phyloP scores from a whole-genome alignment of 2,113 vertebrate species.

The Pygoscelis adeliae region DNA sequence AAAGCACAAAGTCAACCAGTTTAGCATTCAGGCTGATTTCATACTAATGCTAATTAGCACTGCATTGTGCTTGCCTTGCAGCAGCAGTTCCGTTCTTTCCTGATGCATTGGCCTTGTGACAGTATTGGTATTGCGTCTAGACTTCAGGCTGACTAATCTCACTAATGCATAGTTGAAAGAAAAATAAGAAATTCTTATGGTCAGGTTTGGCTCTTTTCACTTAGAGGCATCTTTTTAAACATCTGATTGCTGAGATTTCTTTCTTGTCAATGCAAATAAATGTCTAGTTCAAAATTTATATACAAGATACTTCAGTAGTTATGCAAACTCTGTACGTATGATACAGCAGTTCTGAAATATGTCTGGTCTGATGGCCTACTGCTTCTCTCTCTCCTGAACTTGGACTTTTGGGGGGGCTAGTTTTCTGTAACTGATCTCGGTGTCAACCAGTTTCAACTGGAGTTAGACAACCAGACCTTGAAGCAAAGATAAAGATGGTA shows the following conservation, averaged over 20 bases:
- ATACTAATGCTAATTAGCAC: neutral
- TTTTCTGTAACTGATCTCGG: fast-evolving
- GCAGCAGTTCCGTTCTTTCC: neutral
- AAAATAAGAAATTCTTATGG: neutral
- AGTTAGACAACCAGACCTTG: neutral
- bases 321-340: neutral
- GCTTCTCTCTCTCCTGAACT: neutral
- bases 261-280: neutral
- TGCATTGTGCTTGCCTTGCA: neutral
- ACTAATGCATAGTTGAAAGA: neutral
- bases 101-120: neutral
- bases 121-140: neutral
- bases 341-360: neutral
- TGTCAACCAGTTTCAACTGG: neutral
- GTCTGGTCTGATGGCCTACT: neutral
- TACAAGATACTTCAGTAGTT: neutral
- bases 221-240: neutral
- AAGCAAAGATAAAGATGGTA: neutral
- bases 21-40: neutral
- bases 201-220: neutral
- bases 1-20: neutral
- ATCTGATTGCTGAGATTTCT: neutral
- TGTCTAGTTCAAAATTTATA: neutral
- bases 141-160: neutral
- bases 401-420: neutral